Evolutionary conservation across 2,888 invertebrate genomes (phyloP), one percentile per base, ranked within the genome.

Genomic region (Tridacna crocea): DNA sequence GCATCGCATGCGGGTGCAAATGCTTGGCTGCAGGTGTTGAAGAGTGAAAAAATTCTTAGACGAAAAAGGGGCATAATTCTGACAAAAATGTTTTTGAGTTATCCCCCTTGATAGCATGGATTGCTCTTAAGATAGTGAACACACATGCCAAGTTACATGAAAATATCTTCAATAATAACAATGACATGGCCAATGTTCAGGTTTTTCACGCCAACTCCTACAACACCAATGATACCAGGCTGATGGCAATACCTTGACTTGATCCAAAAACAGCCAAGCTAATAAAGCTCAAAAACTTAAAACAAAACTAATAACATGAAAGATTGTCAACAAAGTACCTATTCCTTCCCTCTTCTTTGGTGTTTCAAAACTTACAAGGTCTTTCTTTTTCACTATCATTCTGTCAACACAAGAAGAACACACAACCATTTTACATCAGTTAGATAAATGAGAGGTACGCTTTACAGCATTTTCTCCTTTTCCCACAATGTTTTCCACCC

Each of bases 31-130:
- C 60, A 60, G 60, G 60, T 60, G 60, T 24, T 60, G 60, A 24
- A 19, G n/a, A 60, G 24, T 60, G 60, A n/a, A 60, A n/a, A 60
- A 60, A 60, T 36, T 36, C 36, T 36, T 4, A 36, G 24, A 11
- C 24, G 60, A 60, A 60, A 60, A 60, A 60, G 60, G 60, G 60
- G 60, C n/a, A 60, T 60, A 60, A 60, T 24, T 60, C 60, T 60
- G n/a, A 60, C 60, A 60, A 60, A 60, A 60, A 60, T n/a, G n/a
- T 11, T 60, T n/a, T n/a, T 22, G 19, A 60, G 60, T 60, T 60
- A 60, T n/a, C 60, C 19, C n/a, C n/a, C 60, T 60, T 60, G 60
- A 60, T 60, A 60, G 60, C n/a, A n/a, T 60, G 12, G 60, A 60
- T 60, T 22, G n/a, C 19, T n/a, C n/a, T 60, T 60, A 11, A 22